Percentiles rank a stretch among this genome's conserved stretches.
These are phyloP conservation scores for Macrotis lagotis DNA, from an alignment of 2,113 vertebrate genomes.

Conservation along the genomic window DNA sequence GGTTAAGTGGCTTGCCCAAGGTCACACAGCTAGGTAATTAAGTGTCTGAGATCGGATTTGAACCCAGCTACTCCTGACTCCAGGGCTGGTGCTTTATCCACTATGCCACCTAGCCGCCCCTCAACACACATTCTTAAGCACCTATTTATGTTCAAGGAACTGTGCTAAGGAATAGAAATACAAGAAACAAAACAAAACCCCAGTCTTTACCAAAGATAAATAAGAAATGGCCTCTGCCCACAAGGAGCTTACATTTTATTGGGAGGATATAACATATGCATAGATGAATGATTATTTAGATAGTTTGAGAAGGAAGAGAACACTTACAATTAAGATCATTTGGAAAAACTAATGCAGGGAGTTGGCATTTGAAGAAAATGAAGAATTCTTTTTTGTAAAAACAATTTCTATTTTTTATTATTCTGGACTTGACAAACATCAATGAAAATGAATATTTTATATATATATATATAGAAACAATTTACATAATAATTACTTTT, in stretches of 20 bases:
- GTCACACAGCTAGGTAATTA: too few relatives aligned
- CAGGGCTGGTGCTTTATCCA: too few relatives aligned
- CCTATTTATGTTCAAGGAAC: background rate
- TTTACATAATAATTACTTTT: background rate
- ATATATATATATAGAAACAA: background rate
- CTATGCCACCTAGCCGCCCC: too few relatives aligned
- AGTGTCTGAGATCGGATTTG: too few relatives aligned
- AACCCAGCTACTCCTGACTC: too few relatives aligned
- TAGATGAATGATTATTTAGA: background rate
- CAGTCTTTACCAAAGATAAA: background rate
- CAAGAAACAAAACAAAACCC: background rate
- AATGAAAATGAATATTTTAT: background rate
- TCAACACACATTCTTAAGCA: background rate
- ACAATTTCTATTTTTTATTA: background rate
- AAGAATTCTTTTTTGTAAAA: background rate
- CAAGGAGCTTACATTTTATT: background rate
- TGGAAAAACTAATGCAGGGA: background rate
- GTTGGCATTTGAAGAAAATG: background rate
- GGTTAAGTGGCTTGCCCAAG: too few relatives aligned
- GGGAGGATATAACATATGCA: background rate
- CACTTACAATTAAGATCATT: background rate
- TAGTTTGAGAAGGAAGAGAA: background rate
- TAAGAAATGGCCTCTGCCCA: background rate
- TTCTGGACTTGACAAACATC: background rate
- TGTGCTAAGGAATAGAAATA: background rate